Evolutionary conservation across 2,113 vertebrate species (phyloP), one percentile per base, ranked within the genome.

Genomic region (Pelecanus crispus): DNA sequence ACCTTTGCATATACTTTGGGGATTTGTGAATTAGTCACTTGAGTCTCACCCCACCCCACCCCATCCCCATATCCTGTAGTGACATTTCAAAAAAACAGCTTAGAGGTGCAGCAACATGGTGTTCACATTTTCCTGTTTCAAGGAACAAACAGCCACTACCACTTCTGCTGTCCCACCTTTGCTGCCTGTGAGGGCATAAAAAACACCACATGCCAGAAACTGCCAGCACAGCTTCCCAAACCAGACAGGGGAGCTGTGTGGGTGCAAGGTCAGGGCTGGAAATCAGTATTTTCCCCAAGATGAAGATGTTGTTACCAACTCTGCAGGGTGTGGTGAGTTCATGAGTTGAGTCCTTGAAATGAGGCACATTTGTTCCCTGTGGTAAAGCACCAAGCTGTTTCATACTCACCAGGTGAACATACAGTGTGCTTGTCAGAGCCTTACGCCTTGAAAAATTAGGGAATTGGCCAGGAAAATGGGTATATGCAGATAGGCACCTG

Each of bases 351-450:
- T 28, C 52, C 49, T 67, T 66, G 38, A 90, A 45, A 13, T 68
- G 2, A 50, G 13, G 7, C 19, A n/a, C 0, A 0, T 58, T 44
- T 50, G 9, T 26, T 92, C 21, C 40, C 34, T 34, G 4, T 18
- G n/a, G 15, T 59, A 89, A 63, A 90, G 36, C 13, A 58, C 20
- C 40, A 42, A 71, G 29, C 7, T 12, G 11, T 44, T 59, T 52
- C 52, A 47, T 71, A 34, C 11, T 17, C 3, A 49, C 16, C 20
- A 71, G 14, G 44, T 31, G 40, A 78, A 50, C 4, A 25, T 0
- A 5, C 18, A 28, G 18, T 3, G 1, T 10, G n/a, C 47, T n/a
- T 89, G 31, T 59, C 68, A 67, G 55, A 55, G 38, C 26, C 11
- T 55, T n/a, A 66, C 1, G 2, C 56, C 78, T 52, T 53, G 49